Base-by-base conservation (phyloP, 2,888 invertebrate species). In the Perizoma flavofasciatum region DNA sequence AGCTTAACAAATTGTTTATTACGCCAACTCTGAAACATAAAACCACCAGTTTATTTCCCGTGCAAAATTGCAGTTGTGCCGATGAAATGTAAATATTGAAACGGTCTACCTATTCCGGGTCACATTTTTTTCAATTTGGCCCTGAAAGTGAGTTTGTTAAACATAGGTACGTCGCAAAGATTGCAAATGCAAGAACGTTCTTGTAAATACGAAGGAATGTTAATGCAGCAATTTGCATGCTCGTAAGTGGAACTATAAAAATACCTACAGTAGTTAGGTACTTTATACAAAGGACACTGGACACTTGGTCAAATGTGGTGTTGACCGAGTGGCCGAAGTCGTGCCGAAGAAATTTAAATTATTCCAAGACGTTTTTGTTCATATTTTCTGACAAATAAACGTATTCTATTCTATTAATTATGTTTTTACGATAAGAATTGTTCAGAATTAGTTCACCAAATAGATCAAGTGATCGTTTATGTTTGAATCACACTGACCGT, bases 61-160 rank as follows among this genome's bases (percentile, higher is more conserved):
- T 50, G 40, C 40, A 50, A 49, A 55, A 53, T 49, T 49, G 44
- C 48, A 53, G 33, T 39, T 10, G 7, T 11, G 5, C 39, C 39
- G 39, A 35, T 57, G 40, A 43, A 47, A 58, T 53, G 58, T 44
- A 48, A 58, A 58, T 52, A 52, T 58, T 52, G 52, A 44, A 55
- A 43, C 22, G 34, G 33, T 46, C 34, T 34, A 46, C 33, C 7
- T 32, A 33, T 48, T 35, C 22, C 5, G n/a, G 43, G 47, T 57
- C 50, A 43, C 22, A 5, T 8, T 39, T 49, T 49, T 49, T 53
- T 9, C 45, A 40, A 45, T 49, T 34, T 40, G 45, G 5, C 40
- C 11, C 34, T 35, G 54, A 22, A 22, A 35, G 4, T 53, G 33
- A 33, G 40, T 59, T 45, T 40, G 6, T 32, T 6, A 35, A 49